Percentiles rank a stretch among this genome's conserved stretches.
phyloP scores from a whole-genome alignment of 1,140 invertebrate species.

The Hylaeus volcanicus region DNA sequence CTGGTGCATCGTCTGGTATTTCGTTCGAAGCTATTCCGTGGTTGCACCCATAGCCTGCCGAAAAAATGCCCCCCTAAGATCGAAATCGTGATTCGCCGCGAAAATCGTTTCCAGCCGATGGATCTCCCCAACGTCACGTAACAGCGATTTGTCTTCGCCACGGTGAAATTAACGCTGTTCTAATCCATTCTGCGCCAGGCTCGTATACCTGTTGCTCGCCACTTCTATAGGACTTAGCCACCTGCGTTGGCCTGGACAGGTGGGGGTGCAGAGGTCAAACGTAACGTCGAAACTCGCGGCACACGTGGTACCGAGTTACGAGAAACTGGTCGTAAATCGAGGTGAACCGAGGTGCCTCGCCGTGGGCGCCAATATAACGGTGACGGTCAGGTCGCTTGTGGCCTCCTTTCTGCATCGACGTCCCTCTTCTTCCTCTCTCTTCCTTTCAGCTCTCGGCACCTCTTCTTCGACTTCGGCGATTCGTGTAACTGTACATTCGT shows the following conservation, averaged over 20 bases:
- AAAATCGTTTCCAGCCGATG: neutral
- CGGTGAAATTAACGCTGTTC: conserved; percentile 22
- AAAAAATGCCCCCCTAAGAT: neutral
- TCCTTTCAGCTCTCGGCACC: conserved; percentile 37
- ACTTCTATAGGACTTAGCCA: conserved; percentile 12
- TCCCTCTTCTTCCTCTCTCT: conserved; percentile 38
- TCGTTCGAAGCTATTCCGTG: neutral
- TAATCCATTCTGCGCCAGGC: conserved; percentile 32
- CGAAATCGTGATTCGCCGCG: neutral
- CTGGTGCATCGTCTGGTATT: no score
- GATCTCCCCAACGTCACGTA: conserved; percentile 1
- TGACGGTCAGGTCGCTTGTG: conserved; percentile 73
- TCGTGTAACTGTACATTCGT: conserved; percentile 74
- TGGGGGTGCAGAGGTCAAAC: conserved; percentile 56
- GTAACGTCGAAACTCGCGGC: conserved; percentile 56
- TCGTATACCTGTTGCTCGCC: conserved; percentile 32
- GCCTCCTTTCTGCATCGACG: conserved; percentile 72
- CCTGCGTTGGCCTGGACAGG: conserved; percentile 53
- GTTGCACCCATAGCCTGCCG: neutral
- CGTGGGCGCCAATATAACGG: conserved; percentile 77
- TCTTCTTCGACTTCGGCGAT: conserved; percentile 55
- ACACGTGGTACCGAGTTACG: conserved; percentile 55
- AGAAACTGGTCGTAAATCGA: conserved; percentile 66
- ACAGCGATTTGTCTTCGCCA: conserved; percentile 2
- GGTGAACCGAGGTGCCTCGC: conserved; percentile 72